Conservation (phyloP, 1,140 invertebrate genomes). For the Papilio machaon region DNA sequence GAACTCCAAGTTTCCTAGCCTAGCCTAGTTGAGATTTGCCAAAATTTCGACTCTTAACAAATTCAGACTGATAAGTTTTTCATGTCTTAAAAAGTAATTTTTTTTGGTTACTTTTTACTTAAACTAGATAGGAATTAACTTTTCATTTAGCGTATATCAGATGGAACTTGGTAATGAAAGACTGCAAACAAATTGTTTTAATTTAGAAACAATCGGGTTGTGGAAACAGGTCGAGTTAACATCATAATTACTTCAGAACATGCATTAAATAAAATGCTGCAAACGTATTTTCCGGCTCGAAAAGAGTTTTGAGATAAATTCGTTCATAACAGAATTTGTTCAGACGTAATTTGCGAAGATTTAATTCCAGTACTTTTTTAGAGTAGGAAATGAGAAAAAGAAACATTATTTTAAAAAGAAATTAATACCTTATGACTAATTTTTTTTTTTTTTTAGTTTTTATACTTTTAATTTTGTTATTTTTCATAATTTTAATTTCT, state of each 20-base stretch:
- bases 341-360: not conserved
- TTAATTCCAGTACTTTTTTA: not conserved
- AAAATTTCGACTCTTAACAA: too few relatives aligned
- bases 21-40: too few relatives aligned
- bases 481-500: too few relatives aligned
- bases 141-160: not conserved
- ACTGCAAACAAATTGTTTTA: not conserved
- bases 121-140: not conserved
- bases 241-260: conserved; percentile 3
- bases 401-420: not conserved
- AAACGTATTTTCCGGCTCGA: not conserved
- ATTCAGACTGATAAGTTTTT: too few relatives aligned
- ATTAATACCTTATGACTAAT: too few relatives aligned
- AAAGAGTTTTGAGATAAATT: conserved; percentile 18
- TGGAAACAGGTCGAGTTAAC: conserved; percentile 17
- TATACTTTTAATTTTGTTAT: too few relatives aligned
- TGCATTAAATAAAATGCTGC: conserved; percentile 4
- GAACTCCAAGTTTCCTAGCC: too few relatives aligned
- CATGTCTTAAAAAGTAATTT: too few relatives aligned
- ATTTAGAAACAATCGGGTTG: not conserved
- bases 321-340: conserved; percentile 12
- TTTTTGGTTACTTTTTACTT: not conserved
- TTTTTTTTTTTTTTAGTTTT: too few relatives aligned
- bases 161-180: not conserved
- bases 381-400: not conserved